Evolutionary conservation across 1,140 invertebrate genomes (phyloP).

Genomic region (Holcopasites calliopsidis): DNA sequence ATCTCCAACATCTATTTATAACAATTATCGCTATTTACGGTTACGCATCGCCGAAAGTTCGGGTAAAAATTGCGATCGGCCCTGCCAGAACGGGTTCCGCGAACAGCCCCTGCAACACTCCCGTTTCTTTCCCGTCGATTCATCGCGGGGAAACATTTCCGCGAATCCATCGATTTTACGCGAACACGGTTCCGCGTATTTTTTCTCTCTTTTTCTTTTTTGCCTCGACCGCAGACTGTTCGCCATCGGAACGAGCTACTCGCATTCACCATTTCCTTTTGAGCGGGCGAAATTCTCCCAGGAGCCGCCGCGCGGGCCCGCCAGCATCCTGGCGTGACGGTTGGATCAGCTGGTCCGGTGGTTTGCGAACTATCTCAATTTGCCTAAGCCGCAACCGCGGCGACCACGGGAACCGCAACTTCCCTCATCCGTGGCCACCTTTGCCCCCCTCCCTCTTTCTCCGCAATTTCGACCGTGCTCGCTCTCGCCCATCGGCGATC

Average conservation of each 20-base stretch:
- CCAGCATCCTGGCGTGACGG: constrained; percentile 62
- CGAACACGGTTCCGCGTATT: neutral
- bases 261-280: constrained; percentile 43
- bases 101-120: neutral
- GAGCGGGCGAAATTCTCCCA: constrained; percentile 43
- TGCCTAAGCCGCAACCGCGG: constrained; percentile 78
- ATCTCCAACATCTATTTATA: constrained; percentile 1
- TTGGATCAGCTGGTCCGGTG: constrained; percentile 73
- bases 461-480: constrained; percentile 49
- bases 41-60: too few relatives aligned
- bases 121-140: neutral
- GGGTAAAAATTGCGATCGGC: too few relatives aligned
- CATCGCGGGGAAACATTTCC: constrained; percentile 17
- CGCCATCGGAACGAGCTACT: constrained; percentile 32
- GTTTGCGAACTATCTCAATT: constrained; percentile 81
- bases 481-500: neutral
- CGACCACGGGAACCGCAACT: constrained; percentile 77
- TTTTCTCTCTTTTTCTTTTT: neutral
- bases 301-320: constrained; percentile 20
- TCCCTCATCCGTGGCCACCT: constrained; percentile 72
- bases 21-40: neutral
- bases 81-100: neutral
- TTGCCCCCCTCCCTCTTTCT: constrained; percentile 59
- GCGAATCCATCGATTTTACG: constrained; percentile 11
- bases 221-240: neutral